A percentile compares a stretch with the other conserved stretches of the same genome.
Conservation (phyloP, 2,113 vertebrate genomes). For the Myotis lucifugus region DNA sequence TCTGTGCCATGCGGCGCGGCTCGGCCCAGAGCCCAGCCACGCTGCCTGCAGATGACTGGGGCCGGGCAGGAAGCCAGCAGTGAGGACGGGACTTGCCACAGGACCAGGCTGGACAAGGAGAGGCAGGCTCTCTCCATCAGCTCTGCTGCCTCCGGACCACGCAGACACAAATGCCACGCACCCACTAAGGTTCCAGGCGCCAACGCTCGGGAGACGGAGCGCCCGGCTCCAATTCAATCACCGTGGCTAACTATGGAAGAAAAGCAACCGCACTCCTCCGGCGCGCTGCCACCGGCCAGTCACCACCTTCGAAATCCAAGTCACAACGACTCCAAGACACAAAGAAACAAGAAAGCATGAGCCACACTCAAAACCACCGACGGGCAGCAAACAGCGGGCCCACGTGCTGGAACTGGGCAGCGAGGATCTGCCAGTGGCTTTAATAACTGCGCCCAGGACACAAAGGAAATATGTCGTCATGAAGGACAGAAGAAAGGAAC, state of each 20-base stretch:
- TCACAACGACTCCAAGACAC: not conserved
- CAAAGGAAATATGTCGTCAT: not conserved
- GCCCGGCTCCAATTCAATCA: not conserved
- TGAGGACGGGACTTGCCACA: too few species aligned
- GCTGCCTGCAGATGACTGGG: not conserved
- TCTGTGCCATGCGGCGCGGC: rapidly evolving
- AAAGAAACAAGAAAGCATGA: not conserved
- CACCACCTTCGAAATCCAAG: not conserved
- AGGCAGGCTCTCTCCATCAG: rapidly evolving
- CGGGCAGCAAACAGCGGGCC: rapidly evolving
- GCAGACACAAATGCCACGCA: rapidly evolving
- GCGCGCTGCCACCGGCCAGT: not conserved
- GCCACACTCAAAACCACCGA: not conserved
- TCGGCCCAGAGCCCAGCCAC: not conserved
- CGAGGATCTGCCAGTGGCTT: not conserved
- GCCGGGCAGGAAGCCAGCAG: not conserved
- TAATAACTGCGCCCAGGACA: not conserved
- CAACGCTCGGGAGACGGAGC: not conserved
- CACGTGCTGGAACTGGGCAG: rapidly evolving
- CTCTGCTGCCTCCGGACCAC: not conserved
- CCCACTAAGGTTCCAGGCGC: not conserved
- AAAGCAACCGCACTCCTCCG: not conserved
- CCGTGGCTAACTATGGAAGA: not conserved
- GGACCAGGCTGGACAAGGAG: too few species aligned
- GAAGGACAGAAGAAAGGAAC: not conserved